Base-by-base conservation (phyloP, 2,113 vertebrate species). In the Panthera uncia region DNA sequence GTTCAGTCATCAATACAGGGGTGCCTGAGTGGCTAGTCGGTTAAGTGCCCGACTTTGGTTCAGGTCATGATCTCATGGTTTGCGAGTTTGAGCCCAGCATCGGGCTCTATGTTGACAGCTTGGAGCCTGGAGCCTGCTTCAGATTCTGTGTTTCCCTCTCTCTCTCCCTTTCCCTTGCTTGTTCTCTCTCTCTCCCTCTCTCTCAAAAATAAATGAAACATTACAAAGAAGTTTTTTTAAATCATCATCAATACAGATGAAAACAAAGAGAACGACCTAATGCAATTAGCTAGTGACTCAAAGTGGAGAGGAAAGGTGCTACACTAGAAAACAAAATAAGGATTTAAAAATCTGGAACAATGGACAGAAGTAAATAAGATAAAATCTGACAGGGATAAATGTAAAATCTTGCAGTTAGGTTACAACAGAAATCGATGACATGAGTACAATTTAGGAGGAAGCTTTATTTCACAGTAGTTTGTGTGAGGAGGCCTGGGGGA, bases 351-450 rank as follows among this genome's bases (percentile, higher is more conserved):
- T 93, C 73, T 95, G 66, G 27, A 95, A 95, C 74, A 80, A 73
- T 93, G 55, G 36, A 84, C 76, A 97, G 86, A 94, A 89, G 50
- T 95, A 97, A 96, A 96, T 91, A 95, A 95, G 73, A 91, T 95
- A 82, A 65, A 91, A 96, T 91, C 73, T 98, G 89, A 80, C 63
- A 63, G 82, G 93, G 82, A 85, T 86, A 95, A 97, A 97, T 95
- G 45, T 89, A 82, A 95, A 91, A 94, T 96, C 86, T 93, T 80
- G 45, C 69, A 93, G 86, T 86, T 78, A 96, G 23, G 61, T 91
- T 95, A 93, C 93, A 98, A 86, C n/a, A 95, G 85, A 98, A 97
- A 97, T 98, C 86, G 45, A 87, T 96, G 71, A 55, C 15, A n/a
- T 89, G 52, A 97, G 33, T 82, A 94, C 38, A 93, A 79, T 94